phyloP scores from a whole-genome alignment of 2,797 vertebrate genomes.

The Thaleichthys pacificus region DNA sequence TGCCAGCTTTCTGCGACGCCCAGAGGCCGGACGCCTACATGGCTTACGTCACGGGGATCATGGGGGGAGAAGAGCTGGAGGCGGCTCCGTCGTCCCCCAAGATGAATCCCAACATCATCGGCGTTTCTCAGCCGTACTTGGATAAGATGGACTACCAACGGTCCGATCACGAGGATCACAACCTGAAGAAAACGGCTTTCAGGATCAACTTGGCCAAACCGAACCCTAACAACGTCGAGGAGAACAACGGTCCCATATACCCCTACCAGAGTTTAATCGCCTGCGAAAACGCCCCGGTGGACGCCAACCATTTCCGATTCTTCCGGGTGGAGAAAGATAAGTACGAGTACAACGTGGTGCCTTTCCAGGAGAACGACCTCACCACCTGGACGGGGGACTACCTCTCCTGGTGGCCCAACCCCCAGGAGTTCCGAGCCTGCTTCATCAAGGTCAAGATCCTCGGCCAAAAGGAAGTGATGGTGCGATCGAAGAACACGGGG shows the following conservation, averaged over 20 bases:
- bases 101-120: constrained; percentile 82
- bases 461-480: constrained; percentile 90
- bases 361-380: constrained; percentile 89
- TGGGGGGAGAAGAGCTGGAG: constrained; percentile 94
- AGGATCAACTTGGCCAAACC: constrained; percentile 92
- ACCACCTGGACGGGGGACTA: constrained; percentile 92
- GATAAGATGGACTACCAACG: constrained; percentile 89
- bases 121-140: constrained; percentile 90
- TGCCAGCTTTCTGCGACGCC: constrained; percentile 92
- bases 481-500: constrained; percentile 86
- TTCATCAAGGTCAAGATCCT: constrained; percentile 92
- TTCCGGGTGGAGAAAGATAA: constrained; percentile 93
- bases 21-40: constrained; percentile 86
- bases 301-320: constrained; percentile 92
- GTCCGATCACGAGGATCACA: constrained; percentile 85
- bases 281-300: constrained; percentile 85
- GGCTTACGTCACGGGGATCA: constrained; percentile 86
- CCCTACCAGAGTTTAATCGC: constrained; percentile 83
- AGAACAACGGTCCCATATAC: constrained; percentile 91
- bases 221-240: constrained; percentile 82
- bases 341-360: constrained; percentile 95
- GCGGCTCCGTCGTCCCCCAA: constrained; percentile 88
- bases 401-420: constrained; percentile 98
- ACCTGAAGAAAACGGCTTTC: constrained; percentile 90
- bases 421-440: constrained; percentile 96